These are phyloP conservation scores for Drosophila gunungcola DNA, from an alignment of 1,140 invertebrate species.

Conservation along the genomic window DNA sequence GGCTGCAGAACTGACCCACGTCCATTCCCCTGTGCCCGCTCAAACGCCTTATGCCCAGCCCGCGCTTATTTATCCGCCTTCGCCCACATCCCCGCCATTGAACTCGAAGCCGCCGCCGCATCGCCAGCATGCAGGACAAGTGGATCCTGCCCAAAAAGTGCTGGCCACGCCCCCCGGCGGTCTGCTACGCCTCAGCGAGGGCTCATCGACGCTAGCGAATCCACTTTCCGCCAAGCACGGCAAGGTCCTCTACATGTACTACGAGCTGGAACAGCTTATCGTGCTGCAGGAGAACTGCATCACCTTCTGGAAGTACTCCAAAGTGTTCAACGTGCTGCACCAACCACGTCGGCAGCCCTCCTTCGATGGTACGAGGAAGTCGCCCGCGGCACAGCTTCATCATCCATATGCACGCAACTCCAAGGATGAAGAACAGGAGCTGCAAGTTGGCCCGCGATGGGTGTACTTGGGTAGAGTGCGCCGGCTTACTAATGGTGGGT, in stretches of 20 bases:
- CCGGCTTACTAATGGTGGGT: slow-evolving; percentile 49
- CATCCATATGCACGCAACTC: slow-evolving; percentile 3
- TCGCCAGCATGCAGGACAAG: slow-evolving; percentile 24
- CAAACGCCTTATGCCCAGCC: slow-evolving; percentile 21
- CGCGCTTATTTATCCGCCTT: slow-evolving; percentile 31
- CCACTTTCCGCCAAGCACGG: slow-evolving; percentile 69
- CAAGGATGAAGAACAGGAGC: background rate
- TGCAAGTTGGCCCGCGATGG: slow-evolving; percentile 35
- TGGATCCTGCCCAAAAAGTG: background rate
- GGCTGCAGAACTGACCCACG: background rate
- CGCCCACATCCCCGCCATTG: slow-evolving; percentile 5
- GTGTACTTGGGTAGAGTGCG: slow-evolving; percentile 49
- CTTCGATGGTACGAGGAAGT: slow-evolving; percentile 7
- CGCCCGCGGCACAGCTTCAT: background rate
- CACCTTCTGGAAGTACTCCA: slow-evolving; percentile 79
- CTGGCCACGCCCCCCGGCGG: slow-evolving; percentile 36
- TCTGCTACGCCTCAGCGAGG: slow-evolving; percentile 39
- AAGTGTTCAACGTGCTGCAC: slow-evolving; percentile 66
- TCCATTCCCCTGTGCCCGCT: background rate
- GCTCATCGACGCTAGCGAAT: slow-evolving; percentile 42
- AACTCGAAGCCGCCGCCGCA: slow-evolving; percentile 12
- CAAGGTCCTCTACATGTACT: slow-evolving; percentile 71
- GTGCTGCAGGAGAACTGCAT: slow-evolving; percentile 70
- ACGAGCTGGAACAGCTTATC: slow-evolving; percentile 77
- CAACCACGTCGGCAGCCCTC: background rate